A percentile compares a stretch with the other conserved stretches of the same genome.
Evolutionary conservation across 1,140 invertebrate genomes (phyloP).

Genomic region (Melanaphis sacchari): DNA sequence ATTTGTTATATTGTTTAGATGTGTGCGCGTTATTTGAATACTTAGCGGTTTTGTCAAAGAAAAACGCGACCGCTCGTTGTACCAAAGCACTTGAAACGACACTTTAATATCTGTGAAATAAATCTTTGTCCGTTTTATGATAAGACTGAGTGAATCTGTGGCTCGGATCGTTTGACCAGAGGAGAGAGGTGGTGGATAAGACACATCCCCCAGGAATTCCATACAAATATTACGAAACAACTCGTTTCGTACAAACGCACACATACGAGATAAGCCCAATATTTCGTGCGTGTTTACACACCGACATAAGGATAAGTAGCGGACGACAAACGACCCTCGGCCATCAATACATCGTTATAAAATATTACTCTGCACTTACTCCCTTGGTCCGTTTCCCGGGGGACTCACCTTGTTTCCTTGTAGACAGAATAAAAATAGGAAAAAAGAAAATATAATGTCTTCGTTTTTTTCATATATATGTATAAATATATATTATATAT

Average conservation of each 20-base stretch:
- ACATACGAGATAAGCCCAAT: conserved; percentile 32
- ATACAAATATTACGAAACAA: conserved; percentile 51
- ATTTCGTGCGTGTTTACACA: conserved; percentile 51
- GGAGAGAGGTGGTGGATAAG: conserved; percentile 14
- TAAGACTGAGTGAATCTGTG: conserved; percentile 19
- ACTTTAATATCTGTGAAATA: conserved; percentile 47
- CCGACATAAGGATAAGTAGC: conserved; percentile 36
- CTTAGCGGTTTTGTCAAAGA: conserved; percentile 3
- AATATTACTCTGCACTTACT: conserved; percentile 36
- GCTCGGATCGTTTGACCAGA: neutral
- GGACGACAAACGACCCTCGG: conserved; percentile 56
- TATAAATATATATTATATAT: no score
- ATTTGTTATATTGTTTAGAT: neutral
- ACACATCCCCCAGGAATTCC: conserved; percentile 52
- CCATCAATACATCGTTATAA: conserved; percentile 58
- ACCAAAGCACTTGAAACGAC: conserved; percentile 25
- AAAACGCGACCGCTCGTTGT: neutral
- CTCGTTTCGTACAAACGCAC: conserved; percentile 30
- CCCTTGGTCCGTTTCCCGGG: neutral
- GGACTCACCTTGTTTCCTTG: conserved; percentile 27
- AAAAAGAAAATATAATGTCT: neutral
- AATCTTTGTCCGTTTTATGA: conserved; percentile 35
- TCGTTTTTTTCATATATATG: neutral
- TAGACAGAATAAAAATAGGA: neutral
- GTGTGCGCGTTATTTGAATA: neutral